Percentiles rank a stretch among this genome's conserved stretches.
Conservation (phyloP, 1,140 invertebrate species). For the Acromyrmex echinatior region DNA sequence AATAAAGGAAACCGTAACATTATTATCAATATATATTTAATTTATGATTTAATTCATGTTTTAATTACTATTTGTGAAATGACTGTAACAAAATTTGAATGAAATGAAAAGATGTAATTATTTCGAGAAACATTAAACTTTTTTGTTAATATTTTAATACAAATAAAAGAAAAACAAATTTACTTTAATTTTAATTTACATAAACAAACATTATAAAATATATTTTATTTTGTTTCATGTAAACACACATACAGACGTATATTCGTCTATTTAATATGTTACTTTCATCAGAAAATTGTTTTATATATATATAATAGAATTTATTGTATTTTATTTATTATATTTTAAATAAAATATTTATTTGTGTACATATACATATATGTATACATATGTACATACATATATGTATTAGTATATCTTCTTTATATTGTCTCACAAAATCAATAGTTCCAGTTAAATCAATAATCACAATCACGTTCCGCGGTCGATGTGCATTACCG, state of each 20-base stretch:
- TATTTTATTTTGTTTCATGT: constrained; percentile 2
- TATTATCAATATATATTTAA: not conserved
- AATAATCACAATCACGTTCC: constrained; percentile 23
- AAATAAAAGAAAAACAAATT: not conserved
- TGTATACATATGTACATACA: too few species aligned
- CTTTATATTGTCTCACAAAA: not conserved
- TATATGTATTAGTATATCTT: too few species aligned
- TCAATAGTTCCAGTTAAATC: constrained; percentile 27
- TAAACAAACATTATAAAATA: not conserved
- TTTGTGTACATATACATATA: not conserved
- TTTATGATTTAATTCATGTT: constrained; percentile 2
- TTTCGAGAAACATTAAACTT: not conserved
- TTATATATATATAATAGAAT: constrained; percentile 1
- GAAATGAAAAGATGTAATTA: not conserved
- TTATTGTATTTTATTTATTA: too few species aligned
- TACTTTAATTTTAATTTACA: not conserved
- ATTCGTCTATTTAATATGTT: not conserved
- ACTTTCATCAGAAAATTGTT: not conserved
- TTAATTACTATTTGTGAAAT: constrained; percentile 28
- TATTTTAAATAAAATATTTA: not conserved
- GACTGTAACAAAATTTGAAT: not conserved
- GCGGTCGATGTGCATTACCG: constrained; percentile 18
- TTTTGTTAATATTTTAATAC: too few species aligned
- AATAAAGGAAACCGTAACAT: not conserved
- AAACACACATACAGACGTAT: not conserved